phyloP scores from a whole-genome alignment of 2,113 vertebrate species.

The Myodes glareolus region DNA sequence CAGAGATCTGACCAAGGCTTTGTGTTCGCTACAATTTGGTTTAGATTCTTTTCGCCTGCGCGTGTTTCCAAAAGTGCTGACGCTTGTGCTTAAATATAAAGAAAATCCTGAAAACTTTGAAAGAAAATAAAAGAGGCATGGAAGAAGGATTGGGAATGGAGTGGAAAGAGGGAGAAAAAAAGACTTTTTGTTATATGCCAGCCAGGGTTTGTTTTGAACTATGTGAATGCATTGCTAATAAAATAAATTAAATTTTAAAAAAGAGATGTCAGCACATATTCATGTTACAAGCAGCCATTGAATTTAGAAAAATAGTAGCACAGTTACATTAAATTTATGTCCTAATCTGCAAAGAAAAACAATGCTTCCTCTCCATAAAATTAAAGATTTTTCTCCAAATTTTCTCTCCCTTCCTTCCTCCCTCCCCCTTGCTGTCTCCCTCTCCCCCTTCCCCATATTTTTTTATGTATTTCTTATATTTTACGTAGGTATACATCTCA shows the following conservation, averaged over 20 bases:
- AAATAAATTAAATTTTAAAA: constrained; percentile 52
- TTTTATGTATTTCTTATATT: background rate
- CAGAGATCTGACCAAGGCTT: constrained; percentile 12
- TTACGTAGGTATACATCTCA: background rate
- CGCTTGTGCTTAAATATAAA: constrained; percentile 34
- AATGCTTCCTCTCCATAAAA: background rate
- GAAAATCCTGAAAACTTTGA: constrained; percentile 24
- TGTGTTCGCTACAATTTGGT: constrained; percentile 13
- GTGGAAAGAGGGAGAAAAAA: background rate
- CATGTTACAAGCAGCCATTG: constrained; percentile 1
- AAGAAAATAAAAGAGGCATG: constrained; percentile 45
- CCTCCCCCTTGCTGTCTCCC: no score
- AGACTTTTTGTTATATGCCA: background rate
- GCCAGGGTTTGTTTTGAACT: constrained; percentile 38
- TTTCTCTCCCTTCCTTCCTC: background rate
- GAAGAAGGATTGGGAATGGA: background rate
- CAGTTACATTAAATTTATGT: constrained; percentile 46
- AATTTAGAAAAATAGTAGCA: constrained; percentile 33
- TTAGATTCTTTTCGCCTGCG: constrained; percentile 22
- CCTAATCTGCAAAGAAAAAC: constrained; percentile 59
- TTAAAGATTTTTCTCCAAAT: constrained; percentile 33
- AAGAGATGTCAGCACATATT: constrained; percentile 4
- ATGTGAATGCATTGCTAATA: constrained; percentile 38
- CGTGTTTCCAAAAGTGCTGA: constrained; percentile 14
- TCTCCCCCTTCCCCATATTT: background rate